A percentile compares a stretch with the other conserved stretches of the same genome.
These are phyloP conservation scores for Heliothis virescens DNA, from an alignment of 1,140 invertebrate species.

Conservation along the genomic window DNA sequence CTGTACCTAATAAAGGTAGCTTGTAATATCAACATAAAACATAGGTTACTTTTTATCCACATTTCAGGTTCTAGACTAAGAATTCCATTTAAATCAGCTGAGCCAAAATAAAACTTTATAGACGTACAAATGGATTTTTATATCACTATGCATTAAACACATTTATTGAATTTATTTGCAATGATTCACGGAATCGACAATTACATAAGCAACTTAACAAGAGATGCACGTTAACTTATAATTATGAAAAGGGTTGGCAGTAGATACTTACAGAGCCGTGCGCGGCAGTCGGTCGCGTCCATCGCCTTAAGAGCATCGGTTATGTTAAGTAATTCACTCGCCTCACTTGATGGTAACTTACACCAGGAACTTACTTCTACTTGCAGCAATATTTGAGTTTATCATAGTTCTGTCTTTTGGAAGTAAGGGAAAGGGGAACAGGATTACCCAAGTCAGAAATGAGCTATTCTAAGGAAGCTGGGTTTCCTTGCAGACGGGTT, in stretches of 20 bases:
- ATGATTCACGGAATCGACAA: neutral
- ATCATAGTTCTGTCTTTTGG: neutral
- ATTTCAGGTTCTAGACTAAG: too few relatives aligned
- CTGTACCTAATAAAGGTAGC: too few relatives aligned
- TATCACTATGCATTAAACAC: too few relatives aligned
- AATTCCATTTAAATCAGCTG: too few relatives aligned
- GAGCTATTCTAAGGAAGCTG: too few relatives aligned
- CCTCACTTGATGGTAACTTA: slow-evolving; percentile 24
- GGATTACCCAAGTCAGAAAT: too few relatives aligned
- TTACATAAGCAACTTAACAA: neutral
- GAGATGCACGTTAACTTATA: neutral
- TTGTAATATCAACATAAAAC: too few relatives aligned
- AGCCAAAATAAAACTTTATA: too few relatives aligned
- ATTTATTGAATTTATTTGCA: neutral
- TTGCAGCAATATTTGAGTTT: slow-evolving; percentile 30
- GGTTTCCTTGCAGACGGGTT: too few relatives aligned
- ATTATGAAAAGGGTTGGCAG: slow-evolving; percentile 17
- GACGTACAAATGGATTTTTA: too few relatives aligned
- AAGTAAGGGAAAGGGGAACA: too few relatives aligned
- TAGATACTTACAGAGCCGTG: neutral
- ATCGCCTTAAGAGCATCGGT: slow-evolving; percentile 41
- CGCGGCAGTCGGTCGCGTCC: slow-evolving; percentile 21
- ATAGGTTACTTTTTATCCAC: too few relatives aligned
- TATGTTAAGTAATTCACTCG: slow-evolving; percentile 40
- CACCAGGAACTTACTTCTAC: slow-evolving; percentile 19